phyloP scores from a whole-genome alignment of 1,140 invertebrate genomes.

The Trypoxylus dichotomus region DNA sequence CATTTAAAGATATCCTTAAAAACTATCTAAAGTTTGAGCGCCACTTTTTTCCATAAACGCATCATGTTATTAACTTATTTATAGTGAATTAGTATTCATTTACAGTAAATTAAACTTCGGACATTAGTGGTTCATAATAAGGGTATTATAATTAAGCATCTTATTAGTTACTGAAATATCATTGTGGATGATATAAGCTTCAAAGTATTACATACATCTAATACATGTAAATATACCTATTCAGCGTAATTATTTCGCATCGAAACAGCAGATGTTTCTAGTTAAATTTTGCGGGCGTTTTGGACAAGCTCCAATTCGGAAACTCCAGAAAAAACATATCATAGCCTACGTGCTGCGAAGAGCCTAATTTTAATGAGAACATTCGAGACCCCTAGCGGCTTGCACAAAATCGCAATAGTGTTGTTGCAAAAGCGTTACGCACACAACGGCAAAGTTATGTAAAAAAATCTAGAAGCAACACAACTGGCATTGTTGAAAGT shows the following conservation, averaged over 20 bases:
- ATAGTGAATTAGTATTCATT: no score
- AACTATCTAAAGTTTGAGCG: no score
- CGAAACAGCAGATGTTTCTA: slow-evolving; percentile 9
- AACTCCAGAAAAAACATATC: slow-evolving; percentile 24
- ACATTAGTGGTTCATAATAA: no score
- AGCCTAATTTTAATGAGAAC: slow-evolving; percentile 12
- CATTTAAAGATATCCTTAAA: no score
- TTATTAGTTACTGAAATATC: no score
- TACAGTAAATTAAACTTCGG: no score
- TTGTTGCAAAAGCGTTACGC: slow-evolving; percentile 21
- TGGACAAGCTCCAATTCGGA: slow-evolving; percentile 24
- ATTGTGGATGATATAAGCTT: no score
- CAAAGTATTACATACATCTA: background rate
- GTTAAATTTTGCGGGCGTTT: slow-evolving; percentile 5
- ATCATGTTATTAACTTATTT: no score
- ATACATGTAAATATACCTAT: background rate
- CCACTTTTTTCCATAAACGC: no score
- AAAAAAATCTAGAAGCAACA: background rate
- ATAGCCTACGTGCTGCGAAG: background rate
- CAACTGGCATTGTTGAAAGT: background rate
- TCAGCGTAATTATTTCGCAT: slow-evolving; percentile 9
- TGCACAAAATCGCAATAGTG: slow-evolving; percentile 6
- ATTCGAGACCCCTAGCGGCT: background rate
- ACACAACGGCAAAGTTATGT: background rate
- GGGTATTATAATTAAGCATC: no score